Base-by-base conservation (phyloP, 2,888 invertebrate species). In the Agrochola circellaris region DNA sequence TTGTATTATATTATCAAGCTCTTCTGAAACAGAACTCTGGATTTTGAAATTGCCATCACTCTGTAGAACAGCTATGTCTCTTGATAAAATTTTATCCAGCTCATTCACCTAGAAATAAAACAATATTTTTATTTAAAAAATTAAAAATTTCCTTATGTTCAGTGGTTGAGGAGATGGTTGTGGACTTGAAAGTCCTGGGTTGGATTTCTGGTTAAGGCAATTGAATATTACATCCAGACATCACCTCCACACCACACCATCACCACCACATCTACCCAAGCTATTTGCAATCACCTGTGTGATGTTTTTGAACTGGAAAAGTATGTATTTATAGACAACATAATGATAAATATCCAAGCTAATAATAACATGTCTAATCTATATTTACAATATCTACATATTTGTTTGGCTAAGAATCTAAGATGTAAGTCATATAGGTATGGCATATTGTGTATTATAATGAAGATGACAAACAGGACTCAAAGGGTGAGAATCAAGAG, bases 1-100 rank as follows among this genome's bases (percentile, higher is more conserved):
- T 91, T 97, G 97, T 88, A 97, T 97, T 51, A 97, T 93, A 89
- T 89, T 94, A 70, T 96, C 96, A 2, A 89, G 60, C 6, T 93
- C 93, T 64, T 83, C 72, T 45, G 88, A 70, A 58, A 90, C 64
- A 54, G 92, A 91, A 87, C 91, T 90, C 90, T 93, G 91, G 67
- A 95, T 91, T 84, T 90, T 93, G 82, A 95, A 97, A 89, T 97
- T 97, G n/a, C 98, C 98, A 93, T 98, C 98, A 91, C 97, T 97
- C 82, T 97, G 98, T 58, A 98, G 93, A 62, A 97, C 95, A 15
- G 97, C 98, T 86, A 97, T 97, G 83, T 97, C 93, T 92, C 90
- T 95, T 75, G 96, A 97, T 86, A 97, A 93, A 87, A 97, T 97
- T 82, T 91, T 95, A 88, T 97, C 97, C 83, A 97, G 95, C 93